Base-by-base conservation (phyloP, 2,888 invertebrate genomes). In the Catocala fraxini region DNA sequence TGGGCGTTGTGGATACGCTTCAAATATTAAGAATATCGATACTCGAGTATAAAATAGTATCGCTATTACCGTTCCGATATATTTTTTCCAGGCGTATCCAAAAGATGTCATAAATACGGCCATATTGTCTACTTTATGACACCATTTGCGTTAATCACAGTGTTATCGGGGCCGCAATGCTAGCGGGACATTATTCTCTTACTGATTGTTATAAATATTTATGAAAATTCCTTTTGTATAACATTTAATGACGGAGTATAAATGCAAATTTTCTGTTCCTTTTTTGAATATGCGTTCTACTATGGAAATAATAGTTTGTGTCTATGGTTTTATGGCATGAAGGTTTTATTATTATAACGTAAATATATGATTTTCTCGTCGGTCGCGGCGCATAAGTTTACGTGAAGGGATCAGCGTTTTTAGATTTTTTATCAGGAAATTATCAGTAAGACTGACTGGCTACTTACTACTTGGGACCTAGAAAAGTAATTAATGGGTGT, bases 141-240 rank as follows among this genome's bases (percentile, higher is more conserved):
- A 62, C 71, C 65, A 77, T 82, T 82, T 68, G 64, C 71, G 73
- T 77, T 81, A 82, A 80, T 78, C 75, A 73, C 68, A 49, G 51
- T 55, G 65, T 70, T 70, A 75, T 76, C 71, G 56, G 45, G 13
- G 25, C 47, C 47, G 12, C 25, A 35, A 42, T 9, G 69, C 41
- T 54, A 48, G 56, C 39, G 47, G 53, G 55, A 56, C 51, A 59
- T 60, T 65, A 69, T 65, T 68, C 57, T 62, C 58, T 42, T 9
- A 39, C 41, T n/a, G 49, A 15, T 46, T 39, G 7, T 42, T 56
- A 63, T 51, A n/a, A 52, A 56, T 68, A 45, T 56, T 56, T 56
- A 67, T 63, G 39, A 25, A 33, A 57, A 15, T 45, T 13, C 39
- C 39, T 43, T 53, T 10, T 41, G 12, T 11, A 15, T 15, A 54